A percentile compares a stretch with the other conserved stretches of the same genome.
These are phyloP conservation scores for Stomatorhinus ivindoensis DNA, from an alignment of 2,113 vertebrate species.

Conservation along the genomic window DNA sequence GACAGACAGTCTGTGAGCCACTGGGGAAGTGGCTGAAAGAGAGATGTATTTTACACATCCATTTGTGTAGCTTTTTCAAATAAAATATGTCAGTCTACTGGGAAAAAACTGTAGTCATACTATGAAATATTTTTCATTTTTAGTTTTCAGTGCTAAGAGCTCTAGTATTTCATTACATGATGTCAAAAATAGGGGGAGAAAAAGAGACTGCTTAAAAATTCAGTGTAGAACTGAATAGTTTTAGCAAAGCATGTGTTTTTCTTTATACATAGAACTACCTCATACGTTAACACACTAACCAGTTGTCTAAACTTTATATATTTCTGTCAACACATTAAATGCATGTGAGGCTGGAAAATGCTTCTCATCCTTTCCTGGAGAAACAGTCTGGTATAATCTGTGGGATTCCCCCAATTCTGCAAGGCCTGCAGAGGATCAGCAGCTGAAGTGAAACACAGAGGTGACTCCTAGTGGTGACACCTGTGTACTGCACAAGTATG, in stretches of 20 bases:
- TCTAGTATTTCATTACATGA: background rate
- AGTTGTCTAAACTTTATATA: background rate
- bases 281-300: background rate
- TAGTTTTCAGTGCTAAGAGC: background rate
- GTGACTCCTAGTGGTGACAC: conserved; percentile 10
- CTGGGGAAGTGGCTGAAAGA: background rate
- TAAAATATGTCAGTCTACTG: background rate
- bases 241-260: background rate
- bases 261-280: background rate
- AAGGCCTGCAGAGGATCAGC: background rate
- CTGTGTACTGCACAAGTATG: background rate
- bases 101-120: background rate
- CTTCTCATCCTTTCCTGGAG: background rate
- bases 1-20: background rate
- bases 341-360: background rate
- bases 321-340: background rate
- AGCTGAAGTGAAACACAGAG: background rate
- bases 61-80: background rate
- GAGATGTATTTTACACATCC: background rate
- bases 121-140: background rate
- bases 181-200: background rate
- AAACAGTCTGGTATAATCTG: background rate
- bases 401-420: background rate
- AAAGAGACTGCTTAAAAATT: background rate
- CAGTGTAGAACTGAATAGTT: background rate